A percentile compares a stretch with the other conserved stretches of the same genome.
Evolutionary conservation across 1,140 invertebrate genomes (phyloP).

Genomic region (Lithobius niger): DNA sequence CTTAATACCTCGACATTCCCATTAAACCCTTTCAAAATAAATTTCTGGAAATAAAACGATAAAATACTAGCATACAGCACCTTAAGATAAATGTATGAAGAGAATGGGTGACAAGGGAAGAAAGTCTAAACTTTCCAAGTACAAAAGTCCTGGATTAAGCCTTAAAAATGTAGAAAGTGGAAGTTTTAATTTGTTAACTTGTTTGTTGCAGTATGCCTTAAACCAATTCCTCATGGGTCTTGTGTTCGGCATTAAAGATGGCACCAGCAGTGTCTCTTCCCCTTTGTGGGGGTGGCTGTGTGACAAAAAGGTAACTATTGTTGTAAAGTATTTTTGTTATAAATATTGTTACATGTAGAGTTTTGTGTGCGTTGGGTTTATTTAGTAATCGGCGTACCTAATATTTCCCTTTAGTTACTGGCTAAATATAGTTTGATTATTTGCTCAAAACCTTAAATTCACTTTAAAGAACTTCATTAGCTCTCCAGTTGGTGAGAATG

Average conservation of each 20-base stretch:
- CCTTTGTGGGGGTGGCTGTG: slow-evolving; percentile 26
- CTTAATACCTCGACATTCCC: too few relatives aligned
- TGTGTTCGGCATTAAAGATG: slow-evolving; percentile 27
- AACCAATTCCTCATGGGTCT: slow-evolving; percentile 22
- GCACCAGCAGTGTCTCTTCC: slow-evolving; percentile 25
- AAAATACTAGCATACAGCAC: neutral
- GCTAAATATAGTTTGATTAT: too few relatives aligned
- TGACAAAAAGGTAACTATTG: slow-evolving; percentile 17
- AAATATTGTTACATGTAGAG: too few relatives aligned
- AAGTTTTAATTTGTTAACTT: neutral
- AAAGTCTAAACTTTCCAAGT: neutral
- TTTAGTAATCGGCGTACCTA: too few relatives aligned
- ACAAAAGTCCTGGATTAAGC: neutral
- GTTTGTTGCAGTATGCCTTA: slow-evolving; percentile 19
- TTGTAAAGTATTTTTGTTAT: too few relatives aligned
- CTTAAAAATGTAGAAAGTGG: neutral
- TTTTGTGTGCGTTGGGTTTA: too few relatives aligned
- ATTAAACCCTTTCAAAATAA: too few relatives aligned
- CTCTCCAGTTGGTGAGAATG: too few relatives aligned
- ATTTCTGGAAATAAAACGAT: neutral
- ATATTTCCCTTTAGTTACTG: too few relatives aligned
- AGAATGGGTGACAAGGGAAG: neutral
- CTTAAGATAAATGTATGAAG: neutral
- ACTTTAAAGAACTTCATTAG: too few relatives aligned
- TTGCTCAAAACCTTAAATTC: too few relatives aligned